These are phyloP conservation scores for Amazona ochrocephala DNA, from an alignment of 2,797 vertebrate species.

Conservation along the genomic window DNA sequence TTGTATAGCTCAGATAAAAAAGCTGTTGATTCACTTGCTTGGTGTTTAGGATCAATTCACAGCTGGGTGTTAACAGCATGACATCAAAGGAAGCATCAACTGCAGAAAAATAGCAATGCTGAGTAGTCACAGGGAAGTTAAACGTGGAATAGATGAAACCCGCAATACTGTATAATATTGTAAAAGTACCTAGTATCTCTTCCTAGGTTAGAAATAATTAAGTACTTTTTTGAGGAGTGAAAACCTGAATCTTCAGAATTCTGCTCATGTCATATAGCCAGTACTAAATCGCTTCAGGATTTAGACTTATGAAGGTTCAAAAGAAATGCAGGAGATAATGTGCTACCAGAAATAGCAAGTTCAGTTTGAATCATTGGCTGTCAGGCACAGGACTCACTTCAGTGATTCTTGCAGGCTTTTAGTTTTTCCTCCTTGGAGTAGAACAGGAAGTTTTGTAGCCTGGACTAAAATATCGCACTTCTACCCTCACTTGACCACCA, in stretches of 20 bases:
- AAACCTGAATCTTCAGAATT: background rate
- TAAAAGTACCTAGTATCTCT: background rate
- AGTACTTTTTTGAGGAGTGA: background rate
- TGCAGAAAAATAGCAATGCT: background rate
- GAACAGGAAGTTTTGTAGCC: background rate
- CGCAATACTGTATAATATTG: background rate
- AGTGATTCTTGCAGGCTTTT: background rate
- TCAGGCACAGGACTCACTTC: background rate
- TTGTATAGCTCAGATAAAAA: background rate
- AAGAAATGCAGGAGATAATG: background rate
- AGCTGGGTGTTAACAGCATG: background rate
- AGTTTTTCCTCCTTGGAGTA: background rate
- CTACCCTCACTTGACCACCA: fast-evolving
- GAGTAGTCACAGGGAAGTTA: background rate
- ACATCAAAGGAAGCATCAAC: background rate
- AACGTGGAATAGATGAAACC: background rate
- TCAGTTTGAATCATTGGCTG: background rate
- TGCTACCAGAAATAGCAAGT: background rate
- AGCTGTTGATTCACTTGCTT: background rate
- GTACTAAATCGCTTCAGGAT: background rate
- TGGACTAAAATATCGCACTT: background rate
- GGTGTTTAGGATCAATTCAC: background rate
- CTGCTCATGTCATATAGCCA: fast-evolving
- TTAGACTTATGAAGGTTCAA: background rate
- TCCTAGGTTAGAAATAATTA: background rate